These are phyloP conservation scores for Petaurus breviceps DNA, from an alignment of 2,113 vertebrate genomes.

Conservation along the genomic window DNA sequence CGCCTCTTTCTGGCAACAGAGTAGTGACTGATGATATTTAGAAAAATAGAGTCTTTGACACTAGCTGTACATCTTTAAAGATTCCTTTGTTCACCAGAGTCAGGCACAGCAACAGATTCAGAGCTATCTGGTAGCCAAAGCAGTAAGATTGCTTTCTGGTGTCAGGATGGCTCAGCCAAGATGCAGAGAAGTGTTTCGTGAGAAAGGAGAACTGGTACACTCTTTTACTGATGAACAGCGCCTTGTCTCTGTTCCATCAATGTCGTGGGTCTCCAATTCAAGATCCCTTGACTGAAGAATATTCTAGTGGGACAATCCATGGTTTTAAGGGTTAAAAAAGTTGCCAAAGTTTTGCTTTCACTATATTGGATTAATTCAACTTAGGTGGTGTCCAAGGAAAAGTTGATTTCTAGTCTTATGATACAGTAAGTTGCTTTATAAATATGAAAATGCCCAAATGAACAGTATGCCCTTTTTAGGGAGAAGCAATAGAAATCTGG, in stretches of 20 bases:
- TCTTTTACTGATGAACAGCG: conserved; percentile 78
- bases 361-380: conserved; percentile 17
- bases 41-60: conserved; percentile 88
- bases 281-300: conserved; percentile 88
- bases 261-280: conserved; percentile 75
- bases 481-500: neutral
- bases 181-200: conserved; percentile 86
- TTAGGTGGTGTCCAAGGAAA: conserved; percentile 17
- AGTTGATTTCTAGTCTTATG: too few relatives aligned
- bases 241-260: conserved; percentile 87
- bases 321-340: conserved; percentile 83
- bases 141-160: conserved; percentile 88
- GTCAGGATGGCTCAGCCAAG: conserved; percentile 86
- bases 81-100: conserved; percentile 79
- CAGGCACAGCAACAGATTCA: conserved; percentile 86
- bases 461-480: conserved; percentile 9
- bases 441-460: conserved; percentile 13
- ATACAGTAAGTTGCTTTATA: conserved; percentile 32
- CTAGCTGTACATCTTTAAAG: conserved; percentile 74
- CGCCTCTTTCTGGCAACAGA: neutral
- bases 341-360: conserved; percentile 32
- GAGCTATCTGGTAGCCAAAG: conserved; percentile 93
- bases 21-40: neutral
- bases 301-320: conserved; percentile 87
- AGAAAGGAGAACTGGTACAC: conserved; percentile 82